phyloP scores from a whole-genome alignment of 2,797 vertebrate species.

The Cygnus olor region DNA sequence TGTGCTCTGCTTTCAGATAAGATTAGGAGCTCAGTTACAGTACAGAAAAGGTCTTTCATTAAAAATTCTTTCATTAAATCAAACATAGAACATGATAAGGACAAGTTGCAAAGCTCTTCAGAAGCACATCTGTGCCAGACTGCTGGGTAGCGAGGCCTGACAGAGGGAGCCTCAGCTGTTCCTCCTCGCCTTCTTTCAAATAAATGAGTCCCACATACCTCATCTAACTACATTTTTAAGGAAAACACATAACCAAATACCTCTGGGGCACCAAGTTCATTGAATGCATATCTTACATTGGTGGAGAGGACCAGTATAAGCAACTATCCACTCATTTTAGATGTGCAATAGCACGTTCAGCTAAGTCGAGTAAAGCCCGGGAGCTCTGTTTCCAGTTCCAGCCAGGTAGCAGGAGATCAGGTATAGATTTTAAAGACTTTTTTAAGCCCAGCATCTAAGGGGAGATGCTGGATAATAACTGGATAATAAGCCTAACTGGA shows the following conservation, averaged over 20 bases:
- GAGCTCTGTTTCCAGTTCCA: background rate
- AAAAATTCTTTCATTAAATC: conserved; percentile 21
- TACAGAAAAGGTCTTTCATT: conserved; percentile 33
- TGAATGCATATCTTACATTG: background rate
- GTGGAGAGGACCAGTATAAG: background rate
- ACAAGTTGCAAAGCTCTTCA: conserved; percentile 22
- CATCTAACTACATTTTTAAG: background rate
- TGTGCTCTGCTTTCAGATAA: conserved; percentile 28
- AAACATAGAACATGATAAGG: conserved; percentile 21
- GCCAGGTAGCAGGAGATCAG: accelerated
- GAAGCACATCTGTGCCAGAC: background rate
- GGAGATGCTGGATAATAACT: background rate
- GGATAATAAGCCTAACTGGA: background rate
- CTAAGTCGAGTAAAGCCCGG: background rate
- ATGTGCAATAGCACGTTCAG: background rate
- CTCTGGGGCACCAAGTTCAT: accelerated
- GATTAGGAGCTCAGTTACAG: conserved; percentile 55
- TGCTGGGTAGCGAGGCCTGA: background rate
- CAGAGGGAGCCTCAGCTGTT: background rate
- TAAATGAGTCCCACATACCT: background rate
- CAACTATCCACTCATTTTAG: accelerated
- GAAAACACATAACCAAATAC: background rate
- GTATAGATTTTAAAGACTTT: background rate
- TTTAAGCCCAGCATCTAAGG: background rate
- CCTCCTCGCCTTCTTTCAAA: background rate